phyloP scores from a whole-genome alignment of 2,113 vertebrate genomes.

The Galeopterus variegatus region DNA sequence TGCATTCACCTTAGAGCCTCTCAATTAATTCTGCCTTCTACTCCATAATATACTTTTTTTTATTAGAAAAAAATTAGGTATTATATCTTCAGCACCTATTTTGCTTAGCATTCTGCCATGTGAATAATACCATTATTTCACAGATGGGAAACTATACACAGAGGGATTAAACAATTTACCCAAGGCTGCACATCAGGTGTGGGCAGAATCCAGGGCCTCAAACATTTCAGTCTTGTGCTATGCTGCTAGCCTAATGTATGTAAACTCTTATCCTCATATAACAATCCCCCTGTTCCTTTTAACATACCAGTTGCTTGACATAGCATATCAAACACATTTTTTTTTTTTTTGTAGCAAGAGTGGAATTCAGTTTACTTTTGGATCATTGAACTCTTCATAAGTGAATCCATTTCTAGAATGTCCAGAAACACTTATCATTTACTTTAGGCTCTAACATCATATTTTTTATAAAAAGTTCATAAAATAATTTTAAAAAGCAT shows the following conservation, averaged over 20 bases:
- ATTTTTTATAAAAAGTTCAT: neutral
- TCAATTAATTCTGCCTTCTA: neutral
- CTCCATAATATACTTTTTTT: neutral
- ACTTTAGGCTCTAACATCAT: neutral
- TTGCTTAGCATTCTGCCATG: neutral
- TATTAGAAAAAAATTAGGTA: neutral
- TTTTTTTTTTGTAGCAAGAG: neutral
- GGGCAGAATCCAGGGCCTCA: neutral
- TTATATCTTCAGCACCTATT: neutral
- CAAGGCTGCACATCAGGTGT: neutral
- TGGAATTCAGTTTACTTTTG: neutral
- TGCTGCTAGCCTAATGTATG: too few species aligned
- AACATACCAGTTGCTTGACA: neutral
- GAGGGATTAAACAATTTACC: neutral
- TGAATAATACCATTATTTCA: neutral
- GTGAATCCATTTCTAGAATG: neutral
- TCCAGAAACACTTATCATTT: neutral
- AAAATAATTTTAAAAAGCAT: neutral
- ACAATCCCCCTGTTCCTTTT: neutral
- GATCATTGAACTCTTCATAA: neutral
- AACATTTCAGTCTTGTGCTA: neutral
- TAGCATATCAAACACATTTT: neutral
- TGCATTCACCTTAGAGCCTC: neutral
- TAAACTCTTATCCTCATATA: neutral
- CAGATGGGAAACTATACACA: neutral